Conservation (phyloP, 2,797 vertebrate species). For the Pseudochirops corinnae region DNA sequence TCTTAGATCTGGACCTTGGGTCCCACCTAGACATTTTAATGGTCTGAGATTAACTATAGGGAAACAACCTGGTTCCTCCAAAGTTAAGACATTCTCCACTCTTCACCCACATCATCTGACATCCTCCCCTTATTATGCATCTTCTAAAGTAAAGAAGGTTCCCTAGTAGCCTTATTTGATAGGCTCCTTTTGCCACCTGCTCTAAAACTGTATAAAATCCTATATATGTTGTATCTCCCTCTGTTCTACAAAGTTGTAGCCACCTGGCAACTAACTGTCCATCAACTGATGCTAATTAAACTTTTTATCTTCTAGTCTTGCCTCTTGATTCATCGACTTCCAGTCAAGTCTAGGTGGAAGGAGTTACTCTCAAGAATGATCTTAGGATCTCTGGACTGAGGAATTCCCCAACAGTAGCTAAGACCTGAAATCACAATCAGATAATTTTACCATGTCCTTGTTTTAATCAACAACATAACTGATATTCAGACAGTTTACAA, state of each 20-base stretch:
- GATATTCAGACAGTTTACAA: background rate
- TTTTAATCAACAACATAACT: background rate
- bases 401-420: background rate
- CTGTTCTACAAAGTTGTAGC: background rate
- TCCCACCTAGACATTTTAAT: background rate
- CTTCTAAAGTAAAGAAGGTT: background rate
- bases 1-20: background rate
- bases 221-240: background rate
- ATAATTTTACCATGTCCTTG: background rate
- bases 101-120: background rate
- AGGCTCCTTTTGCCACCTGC: background rate
- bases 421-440: background rate
- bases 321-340: background rate
- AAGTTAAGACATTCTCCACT: background rate
- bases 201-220: background rate
- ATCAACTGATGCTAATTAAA: background rate
- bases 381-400: background rate
- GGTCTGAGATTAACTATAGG: background rate
- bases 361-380: background rate
- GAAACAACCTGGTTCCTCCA: background rate
- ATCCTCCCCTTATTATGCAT: background rate
- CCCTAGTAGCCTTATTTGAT: background rate
- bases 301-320: background rate
- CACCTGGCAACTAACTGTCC: background rate
- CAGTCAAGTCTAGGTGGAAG: background rate